Evolutionary conservation across 1,140 invertebrate genomes (phyloP).

Genomic region (Apis florea): DNA sequence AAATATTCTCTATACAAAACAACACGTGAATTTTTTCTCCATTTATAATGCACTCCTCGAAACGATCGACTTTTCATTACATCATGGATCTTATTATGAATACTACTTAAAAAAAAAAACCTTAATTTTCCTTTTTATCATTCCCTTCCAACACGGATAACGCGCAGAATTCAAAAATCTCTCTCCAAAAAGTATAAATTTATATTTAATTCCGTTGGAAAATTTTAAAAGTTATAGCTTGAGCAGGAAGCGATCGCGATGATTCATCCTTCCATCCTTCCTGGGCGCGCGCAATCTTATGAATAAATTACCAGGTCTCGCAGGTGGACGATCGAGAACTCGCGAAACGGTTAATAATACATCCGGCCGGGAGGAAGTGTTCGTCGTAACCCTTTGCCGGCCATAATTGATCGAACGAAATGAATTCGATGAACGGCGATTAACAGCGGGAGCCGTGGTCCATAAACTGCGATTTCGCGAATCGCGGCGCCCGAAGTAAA

Average conservation of each 20-base stretch:
- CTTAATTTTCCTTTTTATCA: too few species aligned
- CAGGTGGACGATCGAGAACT: not conserved
- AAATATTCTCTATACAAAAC: too few species aligned
- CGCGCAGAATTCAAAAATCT: too few species aligned
- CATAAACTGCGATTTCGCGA: conserved; percentile 63
- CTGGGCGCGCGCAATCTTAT: not conserved
- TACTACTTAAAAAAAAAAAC: too few species aligned
- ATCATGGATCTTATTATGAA: too few species aligned
- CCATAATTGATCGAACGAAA: conserved; percentile 64
- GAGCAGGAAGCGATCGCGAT: not conserved
- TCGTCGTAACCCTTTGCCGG: not conserved
- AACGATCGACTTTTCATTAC: too few species aligned
- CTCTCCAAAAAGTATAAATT: too few species aligned
- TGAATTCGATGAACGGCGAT: conserved; percentile 60
- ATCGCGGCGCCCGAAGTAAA: conserved; percentile 53
- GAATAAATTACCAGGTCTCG: not conserved
- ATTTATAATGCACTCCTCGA: too few species aligned
- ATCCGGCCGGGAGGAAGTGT: not conserved
- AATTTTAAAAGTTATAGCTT: too few species aligned
- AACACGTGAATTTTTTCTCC: too few species aligned
- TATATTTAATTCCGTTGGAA: too few species aligned
- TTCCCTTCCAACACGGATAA: too few species aligned
- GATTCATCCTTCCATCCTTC: not conserved
- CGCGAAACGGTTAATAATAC: conserved; percentile 10
- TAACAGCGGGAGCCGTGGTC: conserved; percentile 50